phyloP scores from a whole-genome alignment of 1,140 invertebrate species.

The Pollicipes pollicipes region DNA sequence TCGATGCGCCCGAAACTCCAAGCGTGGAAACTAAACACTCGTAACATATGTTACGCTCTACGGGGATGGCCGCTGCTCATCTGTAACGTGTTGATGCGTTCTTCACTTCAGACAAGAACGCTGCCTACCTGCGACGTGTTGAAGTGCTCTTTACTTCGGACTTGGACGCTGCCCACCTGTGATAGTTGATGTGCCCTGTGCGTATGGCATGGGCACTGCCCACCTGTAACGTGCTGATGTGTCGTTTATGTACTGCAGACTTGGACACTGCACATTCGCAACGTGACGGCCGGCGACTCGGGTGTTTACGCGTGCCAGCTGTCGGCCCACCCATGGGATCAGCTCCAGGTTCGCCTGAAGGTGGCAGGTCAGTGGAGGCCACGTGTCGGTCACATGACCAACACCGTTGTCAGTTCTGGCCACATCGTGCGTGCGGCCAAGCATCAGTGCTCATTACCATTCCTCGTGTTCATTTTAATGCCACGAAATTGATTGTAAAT shows the following conservation, averaged over 20 bases:
- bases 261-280: neutral
- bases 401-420: neutral
- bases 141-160: neutral
- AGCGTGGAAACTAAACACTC: too few relatives aligned
- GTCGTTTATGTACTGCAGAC: neutral
- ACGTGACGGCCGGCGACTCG: neutral
- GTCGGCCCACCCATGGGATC: neutral
- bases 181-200: neutral
- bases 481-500: neutral
- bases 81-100: too few relatives aligned
- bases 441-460: neutral
- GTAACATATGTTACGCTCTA: too few relatives aligned
- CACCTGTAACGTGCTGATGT: neutral
- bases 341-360: neutral
- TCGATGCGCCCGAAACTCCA: too few relatives aligned
- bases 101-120: too few relatives aligned
- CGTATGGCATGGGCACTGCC: neutral
- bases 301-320: neutral
- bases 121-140: too few relatives aligned
- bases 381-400: neutral
- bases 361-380: neutral
- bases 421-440: neutral
- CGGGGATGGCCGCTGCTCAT: too few relatives aligned
- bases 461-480: neutral
- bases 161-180: neutral